Evolutionary conservation across 1,140 invertebrate genomes (phyloP), one percentile per base, ranked within the genome.

Genomic region (Tyrophagus putrescentiae): DNA sequence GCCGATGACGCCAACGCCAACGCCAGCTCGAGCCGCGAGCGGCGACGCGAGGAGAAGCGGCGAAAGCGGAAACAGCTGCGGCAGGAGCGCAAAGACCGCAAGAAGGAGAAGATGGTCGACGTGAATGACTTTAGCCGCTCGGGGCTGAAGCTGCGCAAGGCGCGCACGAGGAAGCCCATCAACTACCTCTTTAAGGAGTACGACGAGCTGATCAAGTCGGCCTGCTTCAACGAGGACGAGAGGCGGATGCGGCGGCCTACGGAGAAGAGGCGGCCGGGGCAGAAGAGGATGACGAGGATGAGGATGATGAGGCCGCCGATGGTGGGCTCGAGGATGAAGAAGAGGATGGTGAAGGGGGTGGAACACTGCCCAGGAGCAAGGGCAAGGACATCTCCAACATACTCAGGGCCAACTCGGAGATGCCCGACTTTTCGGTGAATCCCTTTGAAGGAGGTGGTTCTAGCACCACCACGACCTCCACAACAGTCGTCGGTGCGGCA

Each of bases 141-240:
- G 28, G 39, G 39, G 25, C 34, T 65, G 64, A 50, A 68, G 32
- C 39, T 68, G 45, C 59, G 72, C 53, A 67, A 71, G 3, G 68
- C 70, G 61, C 64, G 72, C n/a, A 63, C 62, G 6, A 63, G 71
- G 1, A 69, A 67, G 42, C 57, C 41, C 13, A 70, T 87, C 44
- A 91, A 82, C 65, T 89, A 92, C 66, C 78, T 80, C 54, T 85
- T 91, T 64, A 87, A 89, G 68, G 89, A 94, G 69, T 96, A 87
- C 72, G 91, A 95, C 71, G 84, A 92, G 18, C 79, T 95, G 65
- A 95, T 95, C 45, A 86, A 89, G 68, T 87, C 84, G 48, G 91
- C 91, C 13, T 85, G 94, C 58, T 81, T 87, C n/a, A n/a, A n/a
- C n/a, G n/a, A 72, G 82, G 81, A 53, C 72, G 69, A 50, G 58